These are phyloP conservation scores for Thymelicus sylvestris DNA, from an alignment of 2,888 invertebrate genomes.

Conservation along the genomic window DNA sequence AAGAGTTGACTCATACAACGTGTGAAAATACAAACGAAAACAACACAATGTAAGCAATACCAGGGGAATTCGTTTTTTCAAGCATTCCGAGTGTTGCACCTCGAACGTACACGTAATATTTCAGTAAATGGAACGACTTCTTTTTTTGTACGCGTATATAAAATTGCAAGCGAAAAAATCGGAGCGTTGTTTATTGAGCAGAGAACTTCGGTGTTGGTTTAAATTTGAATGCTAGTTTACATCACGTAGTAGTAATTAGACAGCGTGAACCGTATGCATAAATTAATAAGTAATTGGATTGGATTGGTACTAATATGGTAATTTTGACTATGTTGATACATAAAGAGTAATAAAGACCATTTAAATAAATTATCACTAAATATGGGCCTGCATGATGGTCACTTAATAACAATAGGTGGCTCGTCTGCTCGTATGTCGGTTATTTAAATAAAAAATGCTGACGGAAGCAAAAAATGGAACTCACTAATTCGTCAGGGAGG, in stretches of 20 bases:
- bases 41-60: slow-evolving; percentile 33
- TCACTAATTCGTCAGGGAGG: too few relatives aligned
- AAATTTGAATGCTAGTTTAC: neutral
- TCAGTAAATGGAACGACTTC: slow-evolving; percentile 26
- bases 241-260: neutral
- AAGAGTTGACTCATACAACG: slow-evolving; percentile 50
- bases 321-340: too few relatives aligned
- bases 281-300: neutral
- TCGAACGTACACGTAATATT: slow-evolving; percentile 10
- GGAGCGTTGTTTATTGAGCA: neutral
- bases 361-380: too few relatives aligned
- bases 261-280: neutral
- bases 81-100: slow-evolving; percentile 14
- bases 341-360: too few relatives aligned
- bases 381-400: too few relatives aligned
- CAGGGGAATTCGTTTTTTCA: slow-evolving; percentile 21
- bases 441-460: too few relatives aligned
- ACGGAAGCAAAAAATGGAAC: too few relatives aligned
- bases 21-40: slow-evolving; percentile 40
- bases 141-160: slow-evolving; percentile 6
- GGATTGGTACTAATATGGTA: too few relatives aligned
- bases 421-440: too few relatives aligned
- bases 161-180: slow-evolving; percentile 3
- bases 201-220: slow-evolving; percentile 3
- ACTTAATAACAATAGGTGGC: too few relatives aligned